A percentile compares a stretch with the other conserved stretches of the same genome.
Conservation (phyloP, 2,113 vertebrate species). For the Gymnogyps californianus region DNA sequence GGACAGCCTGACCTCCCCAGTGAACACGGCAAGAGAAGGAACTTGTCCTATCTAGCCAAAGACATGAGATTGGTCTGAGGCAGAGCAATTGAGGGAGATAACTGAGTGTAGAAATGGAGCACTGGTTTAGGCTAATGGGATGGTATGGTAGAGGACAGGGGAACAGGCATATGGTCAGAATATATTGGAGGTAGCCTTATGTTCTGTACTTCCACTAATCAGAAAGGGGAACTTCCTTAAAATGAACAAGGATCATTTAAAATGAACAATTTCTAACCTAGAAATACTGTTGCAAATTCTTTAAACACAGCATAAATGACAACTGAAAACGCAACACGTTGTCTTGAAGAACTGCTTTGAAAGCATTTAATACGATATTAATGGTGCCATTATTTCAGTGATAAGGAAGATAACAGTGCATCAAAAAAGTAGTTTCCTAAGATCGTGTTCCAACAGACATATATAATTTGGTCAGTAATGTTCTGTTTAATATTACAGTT, state of each 20-base stretch:
- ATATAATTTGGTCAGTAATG: background rate
- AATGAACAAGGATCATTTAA: background rate
- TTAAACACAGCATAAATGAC: background rate
- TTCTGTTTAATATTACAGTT: background rate
- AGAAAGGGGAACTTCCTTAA: background rate
- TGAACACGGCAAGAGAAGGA: background rate
- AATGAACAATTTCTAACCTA: background rate
- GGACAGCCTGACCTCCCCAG: background rate
- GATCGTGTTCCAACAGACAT: background rate
- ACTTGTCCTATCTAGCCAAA: background rate
- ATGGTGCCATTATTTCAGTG: background rate
- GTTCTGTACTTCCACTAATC: background rate
- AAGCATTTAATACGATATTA: background rate
- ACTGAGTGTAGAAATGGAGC: background rate
- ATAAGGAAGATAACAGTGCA: background rate
- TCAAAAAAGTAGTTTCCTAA: background rate
- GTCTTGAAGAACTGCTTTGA: background rate
- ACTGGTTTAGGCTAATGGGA: background rate
- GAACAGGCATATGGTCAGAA: rapidly evolving
- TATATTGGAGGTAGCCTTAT: background rate
- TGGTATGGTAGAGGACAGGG: background rate
- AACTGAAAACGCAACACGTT: background rate
- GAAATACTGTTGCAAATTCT: background rate
- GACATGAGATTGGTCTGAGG: background rate
- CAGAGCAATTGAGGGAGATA: background rate